Percentiles rank a stretch among this genome's conserved stretches.
Evolutionary conservation across 53 echinoderm and acorn worm species (phyloP).

Genomic region (Arbacia lixula): DNA sequence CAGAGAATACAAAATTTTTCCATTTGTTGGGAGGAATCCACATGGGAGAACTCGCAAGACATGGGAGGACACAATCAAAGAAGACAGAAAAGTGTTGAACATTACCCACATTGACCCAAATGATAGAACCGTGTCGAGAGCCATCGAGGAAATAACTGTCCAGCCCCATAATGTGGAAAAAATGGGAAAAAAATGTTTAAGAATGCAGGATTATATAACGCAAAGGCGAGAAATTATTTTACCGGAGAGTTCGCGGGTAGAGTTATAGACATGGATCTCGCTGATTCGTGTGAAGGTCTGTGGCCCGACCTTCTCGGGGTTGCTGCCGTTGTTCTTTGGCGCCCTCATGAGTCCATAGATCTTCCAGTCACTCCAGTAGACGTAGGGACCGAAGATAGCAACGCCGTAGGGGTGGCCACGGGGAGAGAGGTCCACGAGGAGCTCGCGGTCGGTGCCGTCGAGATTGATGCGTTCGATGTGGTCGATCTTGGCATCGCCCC

Average conservation of each 20-base stretch:
- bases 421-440: constrained; percentile 49
- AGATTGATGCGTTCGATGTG: constrained; percentile 70
- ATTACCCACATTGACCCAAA: no score
- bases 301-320: background rate
- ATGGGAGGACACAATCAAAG: no score
- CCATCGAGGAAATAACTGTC: no score
- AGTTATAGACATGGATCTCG: constrained; percentile 48
- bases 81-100: no score
- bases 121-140: no score
- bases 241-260: constrained; percentile 23
- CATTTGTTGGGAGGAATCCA: no score
- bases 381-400: constrained; percentile 60
- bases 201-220: no score
- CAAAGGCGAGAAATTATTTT: no score
- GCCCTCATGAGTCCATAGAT: constrained; percentile 71
- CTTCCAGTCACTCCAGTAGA: constrained; percentile 96
- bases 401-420: constrained; percentile 81
- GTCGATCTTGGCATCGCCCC: constrained; percentile 84
- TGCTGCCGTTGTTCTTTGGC: constrained; percentile 29
- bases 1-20: no score
- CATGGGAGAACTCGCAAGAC: no score
- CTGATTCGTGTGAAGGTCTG: constrained; percentile 40
- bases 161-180: no score
- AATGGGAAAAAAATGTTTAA: no score
- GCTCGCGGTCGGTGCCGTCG: constrained; percentile 52